Evolutionary conservation across 2,888 invertebrate genomes (phyloP).

Genomic region (Sarcophaga rosellei): DNA sequence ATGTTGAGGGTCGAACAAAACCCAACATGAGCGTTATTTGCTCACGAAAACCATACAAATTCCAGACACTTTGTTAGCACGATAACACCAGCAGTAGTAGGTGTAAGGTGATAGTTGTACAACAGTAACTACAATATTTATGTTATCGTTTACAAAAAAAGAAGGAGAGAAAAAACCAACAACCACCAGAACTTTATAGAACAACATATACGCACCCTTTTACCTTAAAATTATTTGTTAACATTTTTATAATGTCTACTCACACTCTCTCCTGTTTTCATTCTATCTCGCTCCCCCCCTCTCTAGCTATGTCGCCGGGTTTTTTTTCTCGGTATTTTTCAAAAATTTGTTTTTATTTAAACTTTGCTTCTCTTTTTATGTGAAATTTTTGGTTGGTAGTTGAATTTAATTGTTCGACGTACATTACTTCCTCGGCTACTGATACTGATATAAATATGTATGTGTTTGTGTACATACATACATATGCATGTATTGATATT

Average conservation of each 20-base stretch:
- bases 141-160: too few relatives aligned
- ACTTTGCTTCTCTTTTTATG: neutral
- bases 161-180: too few relatives aligned
- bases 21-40: too few relatives aligned
- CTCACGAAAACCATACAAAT: too few relatives aligned
- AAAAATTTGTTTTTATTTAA: neutral
- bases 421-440: constrained; percentile 34
- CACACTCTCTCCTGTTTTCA: too few relatives aligned
- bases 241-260: constrained; percentile 8
- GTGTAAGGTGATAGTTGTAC: too few relatives aligned
- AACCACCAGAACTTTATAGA: neutral
- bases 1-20: too few relatives aligned
- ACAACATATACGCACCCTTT: constrained; percentile 33
- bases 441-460: neutral
- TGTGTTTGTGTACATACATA: neutral
- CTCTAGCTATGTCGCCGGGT: neutral
- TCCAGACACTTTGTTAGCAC: too few relatives aligned
- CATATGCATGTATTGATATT: neutral
- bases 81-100: too few relatives aligned
- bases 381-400: constrained; percentile 29
- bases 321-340: neutral
- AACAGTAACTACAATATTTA: too few relatives aligned
- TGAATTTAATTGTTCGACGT: constrained; percentile 57
- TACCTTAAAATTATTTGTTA: constrained; percentile 41
- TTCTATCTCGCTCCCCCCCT: too few relatives aligned